These are phyloP conservation scores for Microplitis deprimator DNA, from an alignment of 2,888 invertebrate species.

Conservation along the genomic window DNA sequence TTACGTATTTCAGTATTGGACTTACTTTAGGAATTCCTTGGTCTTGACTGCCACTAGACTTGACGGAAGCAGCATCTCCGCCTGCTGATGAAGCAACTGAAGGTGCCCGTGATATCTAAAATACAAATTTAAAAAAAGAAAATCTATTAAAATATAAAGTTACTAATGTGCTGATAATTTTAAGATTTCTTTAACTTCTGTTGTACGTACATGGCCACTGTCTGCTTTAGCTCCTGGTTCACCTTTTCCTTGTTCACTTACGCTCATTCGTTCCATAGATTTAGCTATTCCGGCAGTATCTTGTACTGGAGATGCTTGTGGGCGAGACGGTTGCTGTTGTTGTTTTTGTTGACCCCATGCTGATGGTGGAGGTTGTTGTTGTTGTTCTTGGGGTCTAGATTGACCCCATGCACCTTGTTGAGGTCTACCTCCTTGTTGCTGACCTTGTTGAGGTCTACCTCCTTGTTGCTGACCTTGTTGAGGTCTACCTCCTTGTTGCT, in stretches of 20 bases:
- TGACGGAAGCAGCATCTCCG: constrained; percentile 30
- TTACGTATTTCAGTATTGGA: neutral
- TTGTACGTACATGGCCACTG: constrained; percentile 22
- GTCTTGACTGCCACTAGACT: constrained; percentile 19
- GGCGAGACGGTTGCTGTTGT: neutral
- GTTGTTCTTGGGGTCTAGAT: neutral
- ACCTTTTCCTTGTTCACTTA: constrained; percentile 21
- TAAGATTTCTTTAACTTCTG: neutral
- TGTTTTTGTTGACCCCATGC: constrained; percentile 21
- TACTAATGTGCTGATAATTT: neutral
- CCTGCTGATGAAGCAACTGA: constrained; percentile 39
- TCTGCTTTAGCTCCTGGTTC: neutral
- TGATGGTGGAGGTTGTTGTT: constrained; percentile 25
- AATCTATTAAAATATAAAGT: neutral
- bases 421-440: neutral
- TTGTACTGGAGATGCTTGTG: neutral
- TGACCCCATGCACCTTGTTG: neutral
- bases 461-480: constrained; percentile 24
- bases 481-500: neutral
- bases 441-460: neutral
- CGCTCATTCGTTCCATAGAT: constrained; percentile 8
- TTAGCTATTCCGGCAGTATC: neutral
- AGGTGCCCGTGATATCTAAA: constrained; percentile 30
- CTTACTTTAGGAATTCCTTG: neutral
- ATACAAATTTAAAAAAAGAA: neutral